phyloP scores from a whole-genome alignment of 2,113 vertebrate species.

The Phalacrocorax pelagicus region DNA sequence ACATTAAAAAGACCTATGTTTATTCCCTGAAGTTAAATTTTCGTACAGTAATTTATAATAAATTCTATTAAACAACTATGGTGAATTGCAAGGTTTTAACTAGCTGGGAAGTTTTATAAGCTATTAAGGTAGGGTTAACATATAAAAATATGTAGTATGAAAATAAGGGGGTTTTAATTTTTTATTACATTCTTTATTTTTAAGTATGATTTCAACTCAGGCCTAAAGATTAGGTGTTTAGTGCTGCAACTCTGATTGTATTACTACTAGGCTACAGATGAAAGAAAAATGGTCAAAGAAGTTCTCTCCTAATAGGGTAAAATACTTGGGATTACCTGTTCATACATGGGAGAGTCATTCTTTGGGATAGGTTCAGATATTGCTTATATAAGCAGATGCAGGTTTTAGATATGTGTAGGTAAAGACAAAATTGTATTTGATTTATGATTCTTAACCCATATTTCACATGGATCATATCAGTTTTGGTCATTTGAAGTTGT shows the following conservation, averaged over 20 bases:
- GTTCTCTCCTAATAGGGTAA: not conserved
- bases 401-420: not conserved
- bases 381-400: not conserved
- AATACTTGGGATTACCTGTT: not conserved
- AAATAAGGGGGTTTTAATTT: not conserved
- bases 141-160: not conserved
- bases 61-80: not conserved
- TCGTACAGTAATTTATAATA: not conserved
- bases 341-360: fast-evolving
- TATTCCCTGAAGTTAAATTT: not conserved
- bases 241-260: not conserved
- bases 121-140: not conserved
- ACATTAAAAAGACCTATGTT: not conserved
- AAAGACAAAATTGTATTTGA: fast-evolving
- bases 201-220: not conserved
- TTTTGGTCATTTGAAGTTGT: not conserved
- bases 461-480: not conserved
- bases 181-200: not conserved
- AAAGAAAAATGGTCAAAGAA: not conserved
- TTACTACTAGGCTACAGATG: not conserved
- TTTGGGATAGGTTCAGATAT: not conserved
- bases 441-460: not conserved
- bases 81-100: not conserved
- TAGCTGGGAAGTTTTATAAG: not conserved
- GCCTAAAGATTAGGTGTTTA: not conserved